A percentile compares a stretch with the other conserved stretches of the same genome.
phyloP scores from a whole-genome alignment of 2,797 vertebrate genomes.

The Acipenser oxyrinchus region DNA sequence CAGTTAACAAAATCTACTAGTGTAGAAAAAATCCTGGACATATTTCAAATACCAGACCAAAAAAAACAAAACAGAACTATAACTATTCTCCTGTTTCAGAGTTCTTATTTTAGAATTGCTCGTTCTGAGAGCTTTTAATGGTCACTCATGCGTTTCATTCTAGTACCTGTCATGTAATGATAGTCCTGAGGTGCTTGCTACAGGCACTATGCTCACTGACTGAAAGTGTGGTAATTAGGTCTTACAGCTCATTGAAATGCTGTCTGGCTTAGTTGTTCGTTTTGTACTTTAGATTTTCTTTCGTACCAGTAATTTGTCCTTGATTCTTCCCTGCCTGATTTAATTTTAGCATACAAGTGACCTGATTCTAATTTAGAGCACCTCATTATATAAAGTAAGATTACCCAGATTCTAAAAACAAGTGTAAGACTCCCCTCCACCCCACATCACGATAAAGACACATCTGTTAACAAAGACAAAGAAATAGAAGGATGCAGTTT shows the following conservation, averaged over 20 bases:
- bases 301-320: conserved; percentile 47
- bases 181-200: too few species aligned
- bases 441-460: neutral
- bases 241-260: conserved; percentile 35
- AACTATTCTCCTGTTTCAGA: too few species aligned
- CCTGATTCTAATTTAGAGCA: conserved; percentile 70
- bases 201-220: neutral
- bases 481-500: too few species aligned
- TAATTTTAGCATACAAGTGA: conserved; percentile 56
- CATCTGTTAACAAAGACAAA: too few species aligned
- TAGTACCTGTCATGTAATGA: too few species aligned
- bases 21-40: too few species aligned
- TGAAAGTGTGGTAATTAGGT: conserved; percentile 30
- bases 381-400: conserved; percentile 23
- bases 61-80: too few species aligned
- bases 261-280: conserved; percentile 38
- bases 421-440: conserved; percentile 5
- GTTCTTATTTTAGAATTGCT: too few species aligned
- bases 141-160: too few species aligned
- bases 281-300: conserved; percentile 49
- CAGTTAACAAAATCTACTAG: too few species aligned
- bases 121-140: too few species aligned
- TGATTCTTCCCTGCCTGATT: conserved; percentile 42
- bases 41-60: too few species aligned
- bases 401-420: conserved; percentile 5